Evolutionary conservation across 2,888 invertebrate genomes (phyloP).

Genomic region (Rugalucina vietnamica): DNA sequence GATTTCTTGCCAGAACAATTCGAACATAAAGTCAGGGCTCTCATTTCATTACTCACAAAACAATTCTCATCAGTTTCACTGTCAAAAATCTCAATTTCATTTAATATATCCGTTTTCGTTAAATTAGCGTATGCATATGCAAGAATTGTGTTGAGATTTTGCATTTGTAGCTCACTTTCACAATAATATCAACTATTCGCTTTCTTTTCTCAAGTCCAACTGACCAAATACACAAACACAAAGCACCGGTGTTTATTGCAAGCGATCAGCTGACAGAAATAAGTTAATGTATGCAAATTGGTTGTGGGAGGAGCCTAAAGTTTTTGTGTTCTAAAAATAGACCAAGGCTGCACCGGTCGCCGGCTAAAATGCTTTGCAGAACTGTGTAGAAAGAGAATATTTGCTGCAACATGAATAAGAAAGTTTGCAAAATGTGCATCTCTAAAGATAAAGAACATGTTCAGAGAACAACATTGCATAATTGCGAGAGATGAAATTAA

Average conservation of each 20-base stretch:
- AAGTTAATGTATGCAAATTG: slow-evolving; percentile 53
- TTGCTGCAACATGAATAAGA: no score
- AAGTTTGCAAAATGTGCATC: no score
- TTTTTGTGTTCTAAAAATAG: slow-evolving; percentile 26
- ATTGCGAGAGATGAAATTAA: no score
- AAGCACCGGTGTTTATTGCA: background rate
- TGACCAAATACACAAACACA: background rate
- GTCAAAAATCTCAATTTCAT: background rate
- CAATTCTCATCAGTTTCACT: background rate
- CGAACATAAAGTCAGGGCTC: background rate
- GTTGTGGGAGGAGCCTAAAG: slow-evolving; percentile 33
- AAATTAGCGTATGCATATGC: background rate
- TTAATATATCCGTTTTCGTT: slow-evolving; percentile 3
- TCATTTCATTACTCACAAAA: background rate
- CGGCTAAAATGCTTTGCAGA: no score
- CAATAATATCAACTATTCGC: background rate
- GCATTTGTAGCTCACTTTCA: background rate
- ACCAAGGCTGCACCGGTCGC: background rate
- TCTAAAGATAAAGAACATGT: no score
- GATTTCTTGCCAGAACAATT: background rate
- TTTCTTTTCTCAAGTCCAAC: background rate
- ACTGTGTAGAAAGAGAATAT: no score
- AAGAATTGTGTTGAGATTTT: background rate
- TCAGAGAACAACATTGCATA: no score
- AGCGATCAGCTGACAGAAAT: slow-evolving; percentile 46